Evolutionary conservation across 2,113 vertebrate species (phyloP), one percentile per base, ranked within the genome.

Genomic region (Upupa epops): DNA sequence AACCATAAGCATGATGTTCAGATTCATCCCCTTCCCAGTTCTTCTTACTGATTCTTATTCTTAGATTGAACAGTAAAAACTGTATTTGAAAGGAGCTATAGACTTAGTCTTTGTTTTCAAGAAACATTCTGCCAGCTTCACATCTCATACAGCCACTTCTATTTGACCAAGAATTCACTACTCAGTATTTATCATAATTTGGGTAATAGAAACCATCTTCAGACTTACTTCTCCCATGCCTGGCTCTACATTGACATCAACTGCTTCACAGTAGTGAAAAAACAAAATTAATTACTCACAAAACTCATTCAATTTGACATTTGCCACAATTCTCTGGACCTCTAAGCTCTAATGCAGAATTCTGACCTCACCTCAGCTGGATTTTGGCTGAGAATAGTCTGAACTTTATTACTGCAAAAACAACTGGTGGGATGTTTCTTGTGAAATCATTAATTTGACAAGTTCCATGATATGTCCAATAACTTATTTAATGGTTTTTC

Each of bases 401-500:
- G n/a, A 54, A 91, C 79, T 83, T 85, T 81, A 69, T 89, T 81
- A 78, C 72, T 66, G 75, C 49, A 61, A 60, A 81, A 91, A 64
- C 80, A 93, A 90, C 54, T 83, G 36, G 32, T 82, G 81, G 74
- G 63, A 68, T 42, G 34, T 9, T 2, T 8, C 68, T 85, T 91
- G 61, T 75, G 81, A 90, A 95, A 89, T 46, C 28, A 37, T 73
- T 59, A 14, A 83, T 91, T 91, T 68, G 40, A 86, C 58, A 72
- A 85, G 73, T 82, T 80, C 74, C 55, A 20, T 24, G 65, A 76
- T 78, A 92, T 52, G 95, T 65, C 86, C 86, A 76, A 63, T 84
- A 88, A 83, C 17, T 82, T 64, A 59, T 75, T 93, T 83, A 93
- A 95, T 88, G 69, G 79, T 84, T 74, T 75, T 88, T 70, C 49